phyloP scores from a whole-genome alignment of 1,140 invertebrate genomes.

The Micrasema longulum region DNA sequence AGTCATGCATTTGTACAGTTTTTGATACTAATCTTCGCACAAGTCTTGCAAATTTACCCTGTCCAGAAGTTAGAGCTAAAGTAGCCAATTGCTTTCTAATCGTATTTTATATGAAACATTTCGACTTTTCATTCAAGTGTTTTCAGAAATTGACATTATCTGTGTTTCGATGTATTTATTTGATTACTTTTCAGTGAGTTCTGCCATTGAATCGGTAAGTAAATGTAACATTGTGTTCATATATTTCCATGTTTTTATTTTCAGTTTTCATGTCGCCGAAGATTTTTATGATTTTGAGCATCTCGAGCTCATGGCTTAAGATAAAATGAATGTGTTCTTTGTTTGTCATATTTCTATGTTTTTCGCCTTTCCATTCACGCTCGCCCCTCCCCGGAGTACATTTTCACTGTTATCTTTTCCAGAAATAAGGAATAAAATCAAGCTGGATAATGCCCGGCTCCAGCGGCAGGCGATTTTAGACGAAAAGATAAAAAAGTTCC shows the following conservation, averaged over 20 bases:
- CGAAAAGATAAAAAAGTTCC: conserved; percentile 94
- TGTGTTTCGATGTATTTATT: no score
- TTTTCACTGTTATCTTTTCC: conserved; percentile 52
- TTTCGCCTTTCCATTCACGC: background rate
- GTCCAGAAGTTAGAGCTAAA: conserved; percentile 23
- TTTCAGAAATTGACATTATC: no score
- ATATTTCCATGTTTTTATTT: no score
- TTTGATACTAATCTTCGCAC: background rate
- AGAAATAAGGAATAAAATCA: conserved; percentile 70
- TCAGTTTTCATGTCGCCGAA: no score
- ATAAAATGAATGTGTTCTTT: no score
- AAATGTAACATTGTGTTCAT: no score
- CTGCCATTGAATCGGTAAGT: no score
- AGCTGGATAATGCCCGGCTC: conserved; percentile 73
- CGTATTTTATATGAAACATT: background rate
- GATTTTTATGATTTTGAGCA: no score
- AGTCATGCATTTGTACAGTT: background rate
- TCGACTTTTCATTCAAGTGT: no score
- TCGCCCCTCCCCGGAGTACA: conserved; percentile 8
- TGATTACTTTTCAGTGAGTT: no score
- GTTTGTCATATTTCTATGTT: no score
- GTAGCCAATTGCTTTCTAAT: conserved; percentile 23
- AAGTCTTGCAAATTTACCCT: conserved; percentile 21
- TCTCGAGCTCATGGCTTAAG: no score
- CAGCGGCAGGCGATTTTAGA: conserved; percentile 87